A percentile compares a stretch with the other conserved stretches of the same genome.
Conservation (phyloP, 2,113 vertebrate species). For the Heterochromis multidens region DNA sequence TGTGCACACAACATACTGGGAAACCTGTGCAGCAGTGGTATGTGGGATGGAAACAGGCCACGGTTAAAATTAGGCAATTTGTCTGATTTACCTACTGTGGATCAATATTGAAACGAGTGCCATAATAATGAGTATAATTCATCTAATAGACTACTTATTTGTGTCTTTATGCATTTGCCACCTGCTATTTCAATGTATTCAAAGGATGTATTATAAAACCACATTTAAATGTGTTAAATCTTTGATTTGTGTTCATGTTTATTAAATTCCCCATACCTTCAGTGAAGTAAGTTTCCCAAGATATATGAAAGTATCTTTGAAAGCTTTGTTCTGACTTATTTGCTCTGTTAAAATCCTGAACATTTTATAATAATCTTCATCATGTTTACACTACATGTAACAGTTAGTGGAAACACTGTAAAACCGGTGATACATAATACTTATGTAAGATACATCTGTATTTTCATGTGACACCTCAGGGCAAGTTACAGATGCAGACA, state of each 20-base stretch:
- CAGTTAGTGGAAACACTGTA: not conserved
- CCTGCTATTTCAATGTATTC: no score
- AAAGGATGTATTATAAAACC: no score
- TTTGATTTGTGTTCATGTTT: no score
- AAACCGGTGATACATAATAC: not conserved
- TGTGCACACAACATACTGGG: not conserved
- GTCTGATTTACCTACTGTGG: no score
- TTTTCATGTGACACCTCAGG: conserved; percentile 62
- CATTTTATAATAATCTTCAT: not conserved
- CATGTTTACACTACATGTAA: not conserved
- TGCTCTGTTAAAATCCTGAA: not conserved
- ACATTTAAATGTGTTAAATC: no score
- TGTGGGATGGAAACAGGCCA: no score
- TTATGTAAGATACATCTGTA: conserved; percentile 62
- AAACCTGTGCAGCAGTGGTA: not conserved
- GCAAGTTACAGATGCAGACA: conserved; percentile 50
- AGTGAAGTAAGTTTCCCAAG: no score
- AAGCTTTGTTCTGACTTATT: not conserved
- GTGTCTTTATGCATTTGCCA: no score
- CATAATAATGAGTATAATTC: not conserved
- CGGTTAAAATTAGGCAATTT: no score
- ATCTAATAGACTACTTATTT: no score
- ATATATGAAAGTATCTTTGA: not conserved
- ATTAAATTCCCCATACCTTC: no score
- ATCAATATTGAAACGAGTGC: not conserved